phyloP scores from a whole-genome alignment of 2,113 vertebrate genomes.

The Hydropotes inermis region DNA sequence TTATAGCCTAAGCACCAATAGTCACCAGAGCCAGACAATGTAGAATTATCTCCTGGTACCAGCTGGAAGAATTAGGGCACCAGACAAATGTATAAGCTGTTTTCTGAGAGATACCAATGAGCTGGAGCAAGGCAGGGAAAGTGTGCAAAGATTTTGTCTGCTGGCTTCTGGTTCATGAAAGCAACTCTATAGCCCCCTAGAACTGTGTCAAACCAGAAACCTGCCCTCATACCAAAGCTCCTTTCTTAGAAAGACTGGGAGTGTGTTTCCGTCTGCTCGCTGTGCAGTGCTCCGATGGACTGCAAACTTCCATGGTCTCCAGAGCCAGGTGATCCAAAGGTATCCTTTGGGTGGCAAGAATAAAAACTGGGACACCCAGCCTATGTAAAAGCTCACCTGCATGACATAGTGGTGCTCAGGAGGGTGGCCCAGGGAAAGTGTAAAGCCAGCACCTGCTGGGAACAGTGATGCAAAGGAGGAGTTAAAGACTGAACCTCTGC shows the following conservation, averaged over 20 bases:
- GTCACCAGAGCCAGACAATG: background rate
- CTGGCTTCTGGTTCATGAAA: background rate
- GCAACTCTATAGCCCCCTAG: no score
- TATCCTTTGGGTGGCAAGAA: fast-evolving
- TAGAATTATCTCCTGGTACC: background rate
- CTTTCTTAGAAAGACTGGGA: background rate
- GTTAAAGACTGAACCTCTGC: background rate
- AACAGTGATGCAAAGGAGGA: background rate
- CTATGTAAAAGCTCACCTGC: background rate
- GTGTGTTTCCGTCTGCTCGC: background rate
- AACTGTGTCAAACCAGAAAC: background rate
- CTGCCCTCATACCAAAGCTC: background rate
- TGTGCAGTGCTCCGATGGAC: fast-evolving
- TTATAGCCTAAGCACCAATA: fast-evolving
- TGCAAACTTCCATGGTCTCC: background rate
- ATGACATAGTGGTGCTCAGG: background rate
- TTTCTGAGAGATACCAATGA: background rate
- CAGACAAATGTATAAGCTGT: background rate
- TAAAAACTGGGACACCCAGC: background rate
- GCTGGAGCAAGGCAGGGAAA: background rate
- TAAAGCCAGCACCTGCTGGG: background rate
- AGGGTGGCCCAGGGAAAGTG: background rate
- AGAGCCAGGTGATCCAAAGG: background rate
- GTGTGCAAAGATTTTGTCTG: background rate
- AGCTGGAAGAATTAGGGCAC: background rate